phyloP scores from a whole-genome alignment of 2,113 vertebrate genomes.

The Halichoerus grypus region DNA sequence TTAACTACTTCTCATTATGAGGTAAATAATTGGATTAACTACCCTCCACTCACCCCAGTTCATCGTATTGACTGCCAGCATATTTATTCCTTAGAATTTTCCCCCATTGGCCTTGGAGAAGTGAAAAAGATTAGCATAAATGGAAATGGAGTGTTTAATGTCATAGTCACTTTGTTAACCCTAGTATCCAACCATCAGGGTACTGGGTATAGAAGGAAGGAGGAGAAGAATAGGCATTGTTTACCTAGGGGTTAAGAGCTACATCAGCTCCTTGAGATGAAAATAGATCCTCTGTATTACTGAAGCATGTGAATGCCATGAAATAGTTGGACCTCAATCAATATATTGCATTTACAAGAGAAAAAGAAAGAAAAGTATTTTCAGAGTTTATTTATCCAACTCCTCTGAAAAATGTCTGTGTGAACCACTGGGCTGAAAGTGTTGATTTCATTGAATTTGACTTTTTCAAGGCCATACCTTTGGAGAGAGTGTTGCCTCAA shows the following conservation, averaged over 20 bases:
- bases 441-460: constrained; percentile 45
- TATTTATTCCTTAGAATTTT: neutral
- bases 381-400: constrained; percentile 79
- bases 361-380: constrained; percentile 71
- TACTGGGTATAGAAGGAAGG: neutral
- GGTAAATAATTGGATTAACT: neutral
- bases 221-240: constrained; percentile 57
- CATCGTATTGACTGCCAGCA: neutral
- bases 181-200: neutral
- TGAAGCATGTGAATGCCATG: constrained; percentile 79
- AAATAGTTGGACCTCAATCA: constrained; percentile 82
- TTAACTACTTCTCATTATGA: neutral
- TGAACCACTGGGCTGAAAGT: neutral
- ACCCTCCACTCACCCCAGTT: neutral
- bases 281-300: constrained; percentile 83
- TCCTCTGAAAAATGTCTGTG: constrained; percentile 65
- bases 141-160: neutral
- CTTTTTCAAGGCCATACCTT: neutral
- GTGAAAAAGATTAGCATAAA: neutral
- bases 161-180: constrained; percentile 41
- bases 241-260: constrained; percentile 14
- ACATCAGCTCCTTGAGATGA: constrained; percentile 76
- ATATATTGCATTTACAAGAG: constrained; percentile 83
- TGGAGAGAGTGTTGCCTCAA: neutral
- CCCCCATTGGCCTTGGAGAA: neutral